Evolutionary conservation across 2,888 invertebrate species (phyloP).

Genomic region (Poecilobothrus nobilitatus): DNA sequence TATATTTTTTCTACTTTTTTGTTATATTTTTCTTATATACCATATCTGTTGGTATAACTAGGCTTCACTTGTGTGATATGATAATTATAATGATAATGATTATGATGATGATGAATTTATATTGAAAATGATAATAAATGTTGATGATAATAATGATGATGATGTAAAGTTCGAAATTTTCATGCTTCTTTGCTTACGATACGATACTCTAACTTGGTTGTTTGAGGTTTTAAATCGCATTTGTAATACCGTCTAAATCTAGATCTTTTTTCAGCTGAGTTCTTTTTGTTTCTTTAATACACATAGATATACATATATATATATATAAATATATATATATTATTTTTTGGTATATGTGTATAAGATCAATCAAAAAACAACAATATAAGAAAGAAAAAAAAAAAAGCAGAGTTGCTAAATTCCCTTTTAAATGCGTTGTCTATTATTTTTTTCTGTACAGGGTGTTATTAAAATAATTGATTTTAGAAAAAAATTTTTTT

Average conservation of each 20-base stretch:
- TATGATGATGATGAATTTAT: not conserved
- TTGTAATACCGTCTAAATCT: not conserved
- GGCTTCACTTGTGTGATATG: no score
- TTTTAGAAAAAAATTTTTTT: no score
- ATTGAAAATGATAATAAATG: no score
- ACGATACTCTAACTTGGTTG: not conserved
- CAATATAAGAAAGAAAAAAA: not conserved
- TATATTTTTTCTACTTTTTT: no score
- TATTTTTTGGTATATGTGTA: not conserved
- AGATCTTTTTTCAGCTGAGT: conserved; percentile 2
- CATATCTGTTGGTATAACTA: no score
- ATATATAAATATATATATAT: not conserved
- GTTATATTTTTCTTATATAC: no score
- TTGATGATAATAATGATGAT: not conserved
- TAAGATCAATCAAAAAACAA: not conserved
- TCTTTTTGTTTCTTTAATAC: not conserved
- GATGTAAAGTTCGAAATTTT: not conserved
- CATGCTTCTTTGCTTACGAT: not conserved
- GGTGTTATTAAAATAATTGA: not conserved
- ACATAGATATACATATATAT: no score
- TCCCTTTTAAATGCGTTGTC: not conserved
- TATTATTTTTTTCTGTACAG: not conserved
- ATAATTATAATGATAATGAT: no score
- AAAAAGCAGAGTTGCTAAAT: not conserved
- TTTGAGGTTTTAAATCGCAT: not conserved